phyloP scores from a whole-genome alignment of 2,113 vertebrate species.

The Hydropotes inermis region DNA sequence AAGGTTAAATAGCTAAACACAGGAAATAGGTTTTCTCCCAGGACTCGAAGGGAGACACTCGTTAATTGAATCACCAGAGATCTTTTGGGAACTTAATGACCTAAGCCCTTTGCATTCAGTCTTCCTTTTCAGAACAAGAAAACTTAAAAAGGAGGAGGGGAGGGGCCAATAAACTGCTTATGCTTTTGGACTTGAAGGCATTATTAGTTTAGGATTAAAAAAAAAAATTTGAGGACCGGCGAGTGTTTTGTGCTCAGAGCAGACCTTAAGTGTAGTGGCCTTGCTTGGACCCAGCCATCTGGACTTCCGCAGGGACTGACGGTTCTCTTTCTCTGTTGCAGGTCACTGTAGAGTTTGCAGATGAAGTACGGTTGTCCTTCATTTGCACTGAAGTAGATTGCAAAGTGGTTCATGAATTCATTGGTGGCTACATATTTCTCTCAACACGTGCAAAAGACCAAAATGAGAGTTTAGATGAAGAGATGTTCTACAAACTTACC shows the following conservation, averaged over 20 bases:
- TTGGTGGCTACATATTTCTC: slow-evolving; percentile 98
- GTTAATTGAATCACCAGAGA: slow-evolving; percentile 29
- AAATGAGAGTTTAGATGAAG: slow-evolving; percentile 98
- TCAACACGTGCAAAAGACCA: slow-evolving; percentile 98
- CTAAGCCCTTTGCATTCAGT: neutral
- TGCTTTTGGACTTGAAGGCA: neutral
- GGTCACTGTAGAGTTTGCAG: slow-evolving; percentile 98
- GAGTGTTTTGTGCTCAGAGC: neutral
- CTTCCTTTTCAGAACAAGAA: neutral
- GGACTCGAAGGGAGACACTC: neutral
- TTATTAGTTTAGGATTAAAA: neutral
- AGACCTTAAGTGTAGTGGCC: neutral
- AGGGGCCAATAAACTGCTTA: neutral
- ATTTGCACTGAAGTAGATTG: slow-evolving; percentile 97
- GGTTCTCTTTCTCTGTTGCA: slow-evolving; percentile 57
- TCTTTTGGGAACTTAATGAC: slow-evolving; percentile 21
- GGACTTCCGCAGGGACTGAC: neutral
- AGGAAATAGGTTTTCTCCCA: slow-evolving; percentile 33
- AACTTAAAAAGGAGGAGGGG: neutral
- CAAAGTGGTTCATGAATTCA: slow-evolving; percentile 99
- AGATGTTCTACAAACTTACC: slow-evolving; percentile 99
- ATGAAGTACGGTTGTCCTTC: slow-evolving; percentile 94
- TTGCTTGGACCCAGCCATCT: rapidly evolving
- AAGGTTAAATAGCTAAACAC: slow-evolving; percentile 32
- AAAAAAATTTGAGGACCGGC: neutral